A percentile compares a stretch with the other conserved stretches of the same genome.
These are phyloP conservation scores for Holocentrus rufus DNA, from an alignment of 2,797 vertebrate genomes.

Conservation along the genomic window DNA sequence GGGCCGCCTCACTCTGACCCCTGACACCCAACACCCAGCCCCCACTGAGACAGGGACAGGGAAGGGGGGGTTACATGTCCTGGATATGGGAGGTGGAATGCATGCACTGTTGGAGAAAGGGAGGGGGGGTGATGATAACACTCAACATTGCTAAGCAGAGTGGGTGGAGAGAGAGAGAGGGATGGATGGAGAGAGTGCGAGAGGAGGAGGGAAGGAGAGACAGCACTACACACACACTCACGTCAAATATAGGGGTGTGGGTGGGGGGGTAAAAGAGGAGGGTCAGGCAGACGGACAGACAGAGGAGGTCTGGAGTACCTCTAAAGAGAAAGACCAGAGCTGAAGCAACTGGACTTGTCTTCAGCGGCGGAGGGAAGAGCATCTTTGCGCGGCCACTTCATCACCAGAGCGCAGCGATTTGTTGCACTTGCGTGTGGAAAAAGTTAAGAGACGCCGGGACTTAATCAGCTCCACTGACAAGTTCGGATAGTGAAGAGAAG, in stretches of 20 bases:
- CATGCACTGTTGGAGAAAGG: slow-evolving; percentile 50
- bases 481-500: slow-evolving; percentile 34
- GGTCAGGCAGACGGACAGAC: slow-evolving; percentile 4
- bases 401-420: not conserved
- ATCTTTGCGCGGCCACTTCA: not conserved
- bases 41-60: slow-evolving; percentile 53
- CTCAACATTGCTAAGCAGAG: slow-evolving; percentile 13
- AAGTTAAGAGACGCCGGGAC: slow-evolving; percentile 17
- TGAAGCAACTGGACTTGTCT: slow-evolving; percentile 3
- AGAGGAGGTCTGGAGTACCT: slow-evolving; percentile 53
- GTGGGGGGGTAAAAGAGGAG: slow-evolving; percentile 30
- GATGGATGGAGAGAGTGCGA: slow-evolving; percentile 57
- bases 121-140: slow-evolving; percentile 63
- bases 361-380: slow-evolving; percentile 1
- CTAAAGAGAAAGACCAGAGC: slow-evolving; percentile 59
- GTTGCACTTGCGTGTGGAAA: slow-evolving; percentile 14
- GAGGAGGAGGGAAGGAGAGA: slow-evolving; percentile 46
- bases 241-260: slow-evolving; percentile 37
- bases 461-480: slow-evolving; percentile 42
- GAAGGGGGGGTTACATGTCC: slow-evolving; percentile 47
- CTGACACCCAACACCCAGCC: slow-evolving; percentile 60
- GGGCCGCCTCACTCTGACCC: slow-evolving; percentile 53
- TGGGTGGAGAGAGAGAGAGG: slow-evolving; percentile 70
- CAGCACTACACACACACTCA: slow-evolving; percentile 32
- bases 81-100: slow-evolving; percentile 72